Percentiles rank a stretch among this genome's conserved stretches.
phyloP scores from a whole-genome alignment of 2,113 vertebrate genomes.

The Phalacrocorax brasilianus region DNA sequence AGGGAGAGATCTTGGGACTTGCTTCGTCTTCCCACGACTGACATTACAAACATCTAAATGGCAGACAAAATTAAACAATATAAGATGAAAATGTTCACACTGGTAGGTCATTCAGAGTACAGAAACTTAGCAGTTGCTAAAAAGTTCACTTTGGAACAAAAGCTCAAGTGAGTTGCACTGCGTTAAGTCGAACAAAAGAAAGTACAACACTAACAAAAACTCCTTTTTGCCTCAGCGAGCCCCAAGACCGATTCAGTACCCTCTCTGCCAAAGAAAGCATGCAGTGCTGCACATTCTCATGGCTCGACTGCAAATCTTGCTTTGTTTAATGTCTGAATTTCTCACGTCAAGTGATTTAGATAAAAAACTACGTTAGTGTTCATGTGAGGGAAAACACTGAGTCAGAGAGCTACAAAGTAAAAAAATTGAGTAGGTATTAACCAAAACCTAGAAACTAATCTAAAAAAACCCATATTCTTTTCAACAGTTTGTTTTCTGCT shows the following conservation, averaged over 20 bases:
- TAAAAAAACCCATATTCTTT: neutral
- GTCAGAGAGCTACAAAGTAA: neutral
- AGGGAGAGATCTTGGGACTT: neutral
- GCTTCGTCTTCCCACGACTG: neutral
- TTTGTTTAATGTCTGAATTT: neutral
- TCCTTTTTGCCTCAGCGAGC: slow-evolving; percentile 14
- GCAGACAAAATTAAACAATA: neutral
- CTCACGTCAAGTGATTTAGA: slow-evolving; percentile 25
- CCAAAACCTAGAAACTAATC: neutral
- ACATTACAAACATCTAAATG: neutral
- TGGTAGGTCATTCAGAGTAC: neutral
- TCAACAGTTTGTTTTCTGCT: neutral
- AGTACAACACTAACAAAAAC: slow-evolving; percentile 19
- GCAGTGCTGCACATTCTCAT: neutral
- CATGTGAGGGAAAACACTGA: neutral
- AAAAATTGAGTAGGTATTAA: neutral
- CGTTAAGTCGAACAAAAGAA: slow-evolving; percentile 13
- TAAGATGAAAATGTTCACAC: neutral
- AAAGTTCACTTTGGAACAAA: slow-evolving; percentile 17
- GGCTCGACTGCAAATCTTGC: neutral
- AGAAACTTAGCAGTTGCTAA: neutral
- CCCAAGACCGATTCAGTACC: neutral
- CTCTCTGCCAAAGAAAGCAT: neutral
- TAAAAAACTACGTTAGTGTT: neutral
- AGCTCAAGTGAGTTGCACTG: neutral